Evolutionary conservation across 2,888 invertebrate species (phyloP).

Genomic region (Drosophila picticornis): DNA sequence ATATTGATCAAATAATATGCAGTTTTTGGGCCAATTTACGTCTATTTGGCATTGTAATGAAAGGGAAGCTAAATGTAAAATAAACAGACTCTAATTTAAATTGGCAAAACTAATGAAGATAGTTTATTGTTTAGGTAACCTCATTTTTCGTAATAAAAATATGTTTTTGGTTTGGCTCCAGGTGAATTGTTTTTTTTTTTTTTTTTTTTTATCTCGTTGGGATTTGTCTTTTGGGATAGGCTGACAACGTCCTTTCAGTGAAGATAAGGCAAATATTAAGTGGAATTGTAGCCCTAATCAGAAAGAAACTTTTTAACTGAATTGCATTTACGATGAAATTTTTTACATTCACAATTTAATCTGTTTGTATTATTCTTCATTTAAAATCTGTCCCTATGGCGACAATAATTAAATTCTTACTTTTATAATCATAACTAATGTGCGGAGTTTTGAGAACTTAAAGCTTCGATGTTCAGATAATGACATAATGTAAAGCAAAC

Average conservation of each 20-base stretch:
- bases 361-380: not conserved
- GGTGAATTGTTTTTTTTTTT: not conserved
- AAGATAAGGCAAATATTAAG: not conserved
- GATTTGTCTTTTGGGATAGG: not conserved
- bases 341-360: not conserved
- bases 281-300: not conserved
- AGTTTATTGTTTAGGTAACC: not conserved
- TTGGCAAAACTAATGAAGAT: not conserved
- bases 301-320: not conserved
- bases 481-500: not conserved
- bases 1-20: not conserved
- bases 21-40: not conserved
- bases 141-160: not conserved
- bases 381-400: not conserved
- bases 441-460: not conserved
- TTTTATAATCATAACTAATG: not conserved
- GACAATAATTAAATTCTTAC: not conserved
- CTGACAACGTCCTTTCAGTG: not conserved
- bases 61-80: not conserved
- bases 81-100: not conserved
- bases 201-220: not conserved
- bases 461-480: not conserved
- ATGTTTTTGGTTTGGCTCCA: not conserved
- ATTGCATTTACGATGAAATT: not conserved
- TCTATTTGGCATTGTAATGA: not conserved